These are phyloP conservation scores for Cataglyphis rosenhaueri DNA, from an alignment of 2,888 invertebrate species.

Conservation along the genomic window DNA sequence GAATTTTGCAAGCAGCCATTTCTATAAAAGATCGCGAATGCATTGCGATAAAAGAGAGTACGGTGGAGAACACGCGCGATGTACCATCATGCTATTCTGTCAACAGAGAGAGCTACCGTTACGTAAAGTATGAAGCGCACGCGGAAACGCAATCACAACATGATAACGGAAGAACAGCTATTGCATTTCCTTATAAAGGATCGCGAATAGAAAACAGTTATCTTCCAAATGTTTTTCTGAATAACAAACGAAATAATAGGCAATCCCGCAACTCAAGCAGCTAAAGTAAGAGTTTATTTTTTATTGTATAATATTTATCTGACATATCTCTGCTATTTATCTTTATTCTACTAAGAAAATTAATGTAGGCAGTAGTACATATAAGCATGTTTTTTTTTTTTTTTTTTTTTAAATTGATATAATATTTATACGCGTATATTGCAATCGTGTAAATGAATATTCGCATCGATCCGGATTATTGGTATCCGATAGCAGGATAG, in stretches of 20 bases:
- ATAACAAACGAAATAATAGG: neutral
- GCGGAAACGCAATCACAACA: slow-evolving; percentile 28
- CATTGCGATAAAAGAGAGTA: slow-evolving; percentile 22
- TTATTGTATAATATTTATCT: neutral
- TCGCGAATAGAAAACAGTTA: neutral
- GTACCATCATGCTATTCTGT: slow-evolving; percentile 32
- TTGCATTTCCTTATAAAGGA: neutral
- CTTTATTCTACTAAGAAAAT: neutral
- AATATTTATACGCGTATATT: neutral
- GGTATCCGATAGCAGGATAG: slow-evolving; percentile 15
- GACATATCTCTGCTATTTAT: neutral
- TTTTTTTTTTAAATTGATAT: neutral
- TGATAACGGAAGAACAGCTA: neutral
- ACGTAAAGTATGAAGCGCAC: slow-evolving; percentile 29
- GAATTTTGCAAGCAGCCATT: slow-evolving; percentile 43
- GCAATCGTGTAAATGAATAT: slow-evolving; percentile 30
- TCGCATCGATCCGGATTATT: slow-evolving; percentile 6
- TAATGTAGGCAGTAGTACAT: neutral
- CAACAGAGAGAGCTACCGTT: neutral
- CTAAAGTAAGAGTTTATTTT: neutral
- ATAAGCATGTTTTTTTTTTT: neutral
- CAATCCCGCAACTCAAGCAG: neutral
- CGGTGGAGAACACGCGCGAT: neutral
- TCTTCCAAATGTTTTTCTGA: neutral
- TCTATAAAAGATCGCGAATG: slow-evolving; percentile 34